Percentiles rank a stretch among this genome's conserved stretches.
phyloP scores from a whole-genome alignment of 2,888 invertebrate species.

The Halocaridina rubra region DNA sequence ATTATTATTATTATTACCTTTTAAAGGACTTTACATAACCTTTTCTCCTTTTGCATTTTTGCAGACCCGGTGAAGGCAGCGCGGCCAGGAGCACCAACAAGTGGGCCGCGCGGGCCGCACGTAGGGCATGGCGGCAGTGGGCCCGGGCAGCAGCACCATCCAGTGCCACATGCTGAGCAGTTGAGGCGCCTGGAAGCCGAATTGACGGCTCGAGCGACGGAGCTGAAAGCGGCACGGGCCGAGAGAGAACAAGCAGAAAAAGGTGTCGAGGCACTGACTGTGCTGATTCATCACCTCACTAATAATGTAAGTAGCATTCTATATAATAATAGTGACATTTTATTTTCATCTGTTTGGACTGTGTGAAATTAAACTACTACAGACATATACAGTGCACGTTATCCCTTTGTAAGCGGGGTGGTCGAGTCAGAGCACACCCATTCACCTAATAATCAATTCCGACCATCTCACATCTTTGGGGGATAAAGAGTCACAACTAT shows the following conservation, averaged over 20 bases:
- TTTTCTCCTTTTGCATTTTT: neutral
- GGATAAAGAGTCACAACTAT: too few species aligned
- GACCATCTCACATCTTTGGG: too few species aligned
- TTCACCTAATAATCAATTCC: too few species aligned
- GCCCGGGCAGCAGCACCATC: neutral
- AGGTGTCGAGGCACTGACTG: conserved; percentile 85
- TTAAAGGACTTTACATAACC: too few species aligned
- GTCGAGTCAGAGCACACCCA: too few species aligned
- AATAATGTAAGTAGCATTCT: conserved; percentile 69
- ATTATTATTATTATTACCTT: too few species aligned
- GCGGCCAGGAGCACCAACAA: conserved; percentile 33
- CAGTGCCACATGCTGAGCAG: conserved; percentile 33
- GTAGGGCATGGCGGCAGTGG: conserved; percentile 1
- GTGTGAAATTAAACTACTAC: too few species aligned
- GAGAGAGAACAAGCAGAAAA: conserved; percentile 72
- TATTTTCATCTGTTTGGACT: too few species aligned
- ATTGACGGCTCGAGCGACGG: conserved; percentile 35
- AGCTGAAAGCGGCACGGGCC: conserved; percentile 32
- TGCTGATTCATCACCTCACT: conserved; percentile 86
- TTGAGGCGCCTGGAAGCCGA: conserved; percentile 46
- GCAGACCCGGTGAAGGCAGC: conserved; percentile 53
- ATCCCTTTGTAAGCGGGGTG: too few species aligned
- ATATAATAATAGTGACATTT: too few species aligned
- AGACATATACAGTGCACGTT: too few species aligned
- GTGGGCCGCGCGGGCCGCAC: conserved; percentile 28